Evolutionary conservation across 2,113 vertebrate species (phyloP).

Genomic region (Leptobrachium leishanense): DNA sequence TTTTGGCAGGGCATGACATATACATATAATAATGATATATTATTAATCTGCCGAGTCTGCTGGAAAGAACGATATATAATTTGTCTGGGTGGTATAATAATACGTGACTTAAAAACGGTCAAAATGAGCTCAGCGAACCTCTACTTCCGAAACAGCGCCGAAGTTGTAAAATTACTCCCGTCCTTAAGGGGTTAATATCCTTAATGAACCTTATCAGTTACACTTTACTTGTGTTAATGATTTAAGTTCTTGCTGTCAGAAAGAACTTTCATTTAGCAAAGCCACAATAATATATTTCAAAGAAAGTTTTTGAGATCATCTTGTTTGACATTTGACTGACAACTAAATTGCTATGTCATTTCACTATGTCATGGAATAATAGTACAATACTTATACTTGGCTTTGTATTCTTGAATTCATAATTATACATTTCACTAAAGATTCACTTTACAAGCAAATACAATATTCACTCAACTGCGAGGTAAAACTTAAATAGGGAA

Average conservation of each 20-base stretch:
- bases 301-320: constrained; percentile 32
- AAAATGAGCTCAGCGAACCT: no score
- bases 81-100: no score
- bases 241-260: neutral
- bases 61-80: no score
- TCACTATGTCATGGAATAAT: constrained; percentile 47
- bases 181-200: no score
- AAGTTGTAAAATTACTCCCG: no score
- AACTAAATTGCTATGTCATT: constrained; percentile 45
- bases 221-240: neutral
- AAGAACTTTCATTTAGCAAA: constrained; percentile 4
- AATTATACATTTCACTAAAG: constrained; percentile 45
- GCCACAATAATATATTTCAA: constrained; percentile 38
- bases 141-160: no score
- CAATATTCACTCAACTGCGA: constrained; percentile 31
- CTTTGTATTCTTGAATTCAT: constrained; percentile 45
- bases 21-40: no score
- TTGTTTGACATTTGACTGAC: constrained; percentile 45
- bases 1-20: no score
- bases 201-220: neutral
- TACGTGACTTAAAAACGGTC: no score
- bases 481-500: constrained; percentile 32
- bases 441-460: constrained; percentile 41
- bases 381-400: constrained; percentile 40
- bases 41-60: no score